Evolutionary conservation across 2,888 invertebrate species (phyloP), one percentile per base, ranked within the genome.

Genomic region (Lasioglossum malachurum): DNA sequence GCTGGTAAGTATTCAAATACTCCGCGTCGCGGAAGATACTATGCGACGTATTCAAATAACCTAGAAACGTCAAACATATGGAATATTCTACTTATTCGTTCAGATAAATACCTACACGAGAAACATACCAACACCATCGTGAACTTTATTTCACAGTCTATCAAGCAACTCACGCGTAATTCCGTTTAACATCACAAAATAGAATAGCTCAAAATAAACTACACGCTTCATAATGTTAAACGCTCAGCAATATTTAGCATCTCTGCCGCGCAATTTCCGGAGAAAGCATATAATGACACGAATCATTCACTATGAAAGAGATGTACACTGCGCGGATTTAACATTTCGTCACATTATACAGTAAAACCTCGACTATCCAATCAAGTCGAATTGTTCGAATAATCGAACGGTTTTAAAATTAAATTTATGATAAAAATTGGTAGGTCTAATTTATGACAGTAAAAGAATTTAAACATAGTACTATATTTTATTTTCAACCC

Each of bases 71-170:
- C 67, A 35, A 69, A 69, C 67, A 23, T 35, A 23, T 35, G 19
- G 38, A 69, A 69, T 69, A 69, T 38, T 69, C 67, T 69, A 69
- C 35, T 35, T 69, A 69, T 69, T 35, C 67, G 35, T 69, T 67
- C 67, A 10, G 19, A 67, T 67, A 35, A 67, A 69, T 69, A 38
- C 49, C 49, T 23, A 23, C 3, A 10, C 10, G 35, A 23, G 35
- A 69, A 69, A 23, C 35, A 38, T 8, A 23, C 67, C 4, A 3
- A 23, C 67, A 10, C 8, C 67, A 23, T 44, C 38, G 5, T 71
- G 5, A 71, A 71, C 71, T n/a, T 71, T 41, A 41, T n/a, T 71
- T 71, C n/a, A 12, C 71, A 41, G 71, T 2, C n/a, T 38, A 69
- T 41, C 31, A 23, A 46, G 44, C 31, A 31, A 23, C 46, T 31